A percentile compares a stretch with the other conserved stretches of the same genome.
Conservation (phyloP, 35 echinoderm and acorn worm species). For the Ptychodera flava region DNA sequence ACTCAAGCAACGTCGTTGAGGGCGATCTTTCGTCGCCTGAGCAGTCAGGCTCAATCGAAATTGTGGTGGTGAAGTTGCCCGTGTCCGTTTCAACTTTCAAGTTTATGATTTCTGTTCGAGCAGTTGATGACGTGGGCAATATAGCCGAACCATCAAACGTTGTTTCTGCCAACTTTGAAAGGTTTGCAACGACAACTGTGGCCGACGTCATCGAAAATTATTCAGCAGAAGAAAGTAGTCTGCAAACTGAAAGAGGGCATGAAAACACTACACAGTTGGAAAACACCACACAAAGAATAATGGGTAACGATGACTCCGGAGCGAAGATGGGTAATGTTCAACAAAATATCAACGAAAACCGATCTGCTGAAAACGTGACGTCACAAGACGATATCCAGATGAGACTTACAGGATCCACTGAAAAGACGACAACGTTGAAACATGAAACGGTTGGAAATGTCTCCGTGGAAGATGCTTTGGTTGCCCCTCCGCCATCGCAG, state of each 20-base stretch:
- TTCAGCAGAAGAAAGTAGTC: no score
- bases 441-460: no score
- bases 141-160: not conserved
- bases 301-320: not conserved
- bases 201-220: no score
- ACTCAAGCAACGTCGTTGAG: not conserved
- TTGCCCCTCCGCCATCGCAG: no score
- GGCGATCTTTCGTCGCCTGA: not conserved
- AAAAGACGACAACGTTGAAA: no score
- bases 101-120: not conserved
- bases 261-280: not conserved
- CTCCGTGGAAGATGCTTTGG: no score
- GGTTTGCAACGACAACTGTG: no score
- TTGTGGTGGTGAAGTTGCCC: not conserved
- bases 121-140: not conserved
- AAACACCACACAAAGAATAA: not conserved
- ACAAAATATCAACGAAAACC: no score
- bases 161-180: not conserved
- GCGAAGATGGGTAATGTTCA: not conserved
- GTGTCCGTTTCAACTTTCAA: not conserved
- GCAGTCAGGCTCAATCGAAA: not conserved
- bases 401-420: no score
- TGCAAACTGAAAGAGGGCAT: no score
- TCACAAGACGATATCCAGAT: no score
- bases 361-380: no score